Conservation (phyloP, 1,140 invertebrate genomes). For the Leptinotarsa undecemlineata region DNA sequence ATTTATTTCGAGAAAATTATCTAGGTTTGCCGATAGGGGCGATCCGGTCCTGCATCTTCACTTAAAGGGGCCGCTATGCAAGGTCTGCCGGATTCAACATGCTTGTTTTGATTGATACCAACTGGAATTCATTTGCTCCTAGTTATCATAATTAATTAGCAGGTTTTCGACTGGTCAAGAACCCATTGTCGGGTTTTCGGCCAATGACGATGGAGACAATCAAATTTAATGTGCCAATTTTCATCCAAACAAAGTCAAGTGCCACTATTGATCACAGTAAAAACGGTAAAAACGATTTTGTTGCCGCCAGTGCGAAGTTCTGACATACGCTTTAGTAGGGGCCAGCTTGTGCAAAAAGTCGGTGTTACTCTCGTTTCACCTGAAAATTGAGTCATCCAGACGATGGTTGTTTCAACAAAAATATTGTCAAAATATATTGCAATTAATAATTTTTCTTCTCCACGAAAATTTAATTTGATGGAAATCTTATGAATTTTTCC, state of each 20-base stretch:
- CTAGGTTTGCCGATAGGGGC: not conserved
- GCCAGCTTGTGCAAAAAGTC: not conserved
- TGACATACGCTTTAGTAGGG: constrained; percentile 8
- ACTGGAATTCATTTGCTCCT: constrained; percentile 50
- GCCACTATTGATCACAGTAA: not conserved
- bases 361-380: not conserved
- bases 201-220: constrained; percentile 26
- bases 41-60: not conserved
- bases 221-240: constrained; percentile 39
- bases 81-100: constrained; percentile 39
- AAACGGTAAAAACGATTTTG: constrained; percentile 9
- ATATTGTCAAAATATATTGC: too few relatives aligned
- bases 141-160: constrained; percentile 52
- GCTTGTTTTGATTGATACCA: constrained; percentile 52
- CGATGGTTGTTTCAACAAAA: too few relatives aligned
- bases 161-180: constrained; percentile 39
- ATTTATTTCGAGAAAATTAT: too few relatives aligned
- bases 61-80: constrained; percentile 36
- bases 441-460: too few relatives aligned
- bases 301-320: not conserved
- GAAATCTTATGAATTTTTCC: too few relatives aligned
- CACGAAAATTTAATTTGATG: too few relatives aligned
- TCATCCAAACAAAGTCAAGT: constrained; percentile 26
- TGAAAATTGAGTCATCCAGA: not conserved
- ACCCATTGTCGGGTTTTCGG: constrained; percentile 5